Conservation (phyloP, 2,888 invertebrate genomes). For the Rhagonycha fulva region DNA sequence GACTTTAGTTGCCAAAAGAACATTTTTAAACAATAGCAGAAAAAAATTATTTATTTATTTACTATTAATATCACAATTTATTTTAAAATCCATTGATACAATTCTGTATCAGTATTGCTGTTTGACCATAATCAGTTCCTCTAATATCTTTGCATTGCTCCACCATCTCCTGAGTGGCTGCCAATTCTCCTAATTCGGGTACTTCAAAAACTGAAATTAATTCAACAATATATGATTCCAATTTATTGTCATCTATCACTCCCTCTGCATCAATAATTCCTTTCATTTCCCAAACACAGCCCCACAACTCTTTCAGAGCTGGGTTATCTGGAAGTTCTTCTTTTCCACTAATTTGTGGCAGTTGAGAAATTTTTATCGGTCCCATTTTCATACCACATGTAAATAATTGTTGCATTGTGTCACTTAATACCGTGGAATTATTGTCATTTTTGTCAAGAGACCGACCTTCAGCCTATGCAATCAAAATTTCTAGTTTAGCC, state of each 20-base stretch:
- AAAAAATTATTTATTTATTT: neutral
- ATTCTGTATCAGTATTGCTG: conserved; percentile 2
- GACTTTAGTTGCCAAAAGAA: too few relatives aligned
- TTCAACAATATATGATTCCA: neutral
- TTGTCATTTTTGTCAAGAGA: neutral
- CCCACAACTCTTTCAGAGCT: conserved; percentile 1
- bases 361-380: neutral
- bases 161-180: neutral
- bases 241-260: neutral
- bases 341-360: neutral
- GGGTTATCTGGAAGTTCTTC: conserved; percentile 5
- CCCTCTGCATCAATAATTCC: neutral
- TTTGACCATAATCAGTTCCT: neutral
- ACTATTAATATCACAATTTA: neutral
- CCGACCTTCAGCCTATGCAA: neutral
- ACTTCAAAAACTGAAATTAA: neutral
- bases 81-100: neutral
- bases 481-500: neutral
- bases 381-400: conserved; percentile 1
- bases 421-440: neutral
- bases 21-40: too few relatives aligned
- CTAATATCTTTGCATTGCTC: neutral
- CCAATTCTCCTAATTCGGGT: neutral
- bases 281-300: conserved; percentile 7
- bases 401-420: conserved; percentile 3